A percentile compares a stretch with the other conserved stretches of the same genome.
These are phyloP conservation scores for Linurgus olivaceus DNA, from an alignment of 2,797 vertebrate species.

Conservation along the genomic window DNA sequence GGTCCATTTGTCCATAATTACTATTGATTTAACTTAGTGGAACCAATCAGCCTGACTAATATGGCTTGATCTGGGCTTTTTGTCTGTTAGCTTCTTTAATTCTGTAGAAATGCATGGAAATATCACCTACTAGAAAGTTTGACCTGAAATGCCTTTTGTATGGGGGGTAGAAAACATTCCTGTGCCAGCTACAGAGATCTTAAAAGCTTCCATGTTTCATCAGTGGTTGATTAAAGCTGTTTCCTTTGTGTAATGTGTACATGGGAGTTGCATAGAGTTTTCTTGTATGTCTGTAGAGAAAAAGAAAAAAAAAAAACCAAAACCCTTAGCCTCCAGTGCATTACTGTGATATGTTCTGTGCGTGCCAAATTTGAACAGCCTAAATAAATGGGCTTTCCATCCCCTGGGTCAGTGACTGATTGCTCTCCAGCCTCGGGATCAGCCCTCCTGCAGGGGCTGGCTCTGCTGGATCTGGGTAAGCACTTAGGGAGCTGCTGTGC, in stretches of 20 bases:
- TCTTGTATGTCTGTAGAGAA: conserved; percentile 69
- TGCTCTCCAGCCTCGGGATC: neutral
- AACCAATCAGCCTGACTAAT: conserved; percentile 56
- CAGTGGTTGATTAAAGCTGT: conserved; percentile 65
- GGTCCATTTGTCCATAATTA: conserved; percentile 61
- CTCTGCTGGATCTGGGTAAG: neutral
- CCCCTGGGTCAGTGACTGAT: conserved; percentile 44
- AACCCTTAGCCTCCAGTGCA: conserved; percentile 45
- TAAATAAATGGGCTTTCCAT: conserved; percentile 55
- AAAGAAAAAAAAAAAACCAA: neutral
- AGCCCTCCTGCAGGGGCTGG: neutral
- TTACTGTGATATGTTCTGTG: conserved; percentile 58
- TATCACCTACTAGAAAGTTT: conserved; percentile 56
- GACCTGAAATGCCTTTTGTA: conserved; percentile 68
- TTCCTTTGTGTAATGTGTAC: conserved; percentile 68
- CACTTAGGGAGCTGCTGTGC: neutral
- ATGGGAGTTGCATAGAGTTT: conserved; percentile 71
- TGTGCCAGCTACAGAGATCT: conserved; percentile 65
- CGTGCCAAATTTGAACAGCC: conserved; percentile 30
- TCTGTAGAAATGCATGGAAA: conserved; percentile 65
- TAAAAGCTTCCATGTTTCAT: conserved; percentile 63
- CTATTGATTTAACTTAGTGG: conserved; percentile 52
- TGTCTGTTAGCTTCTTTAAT: conserved; percentile 66
- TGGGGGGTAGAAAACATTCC: conserved; percentile 48
- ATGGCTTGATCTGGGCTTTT: conserved; percentile 40